phyloP scores from a whole-genome alignment of 1,140 invertebrate genomes.

The Apocrypta bakeri region DNA sequence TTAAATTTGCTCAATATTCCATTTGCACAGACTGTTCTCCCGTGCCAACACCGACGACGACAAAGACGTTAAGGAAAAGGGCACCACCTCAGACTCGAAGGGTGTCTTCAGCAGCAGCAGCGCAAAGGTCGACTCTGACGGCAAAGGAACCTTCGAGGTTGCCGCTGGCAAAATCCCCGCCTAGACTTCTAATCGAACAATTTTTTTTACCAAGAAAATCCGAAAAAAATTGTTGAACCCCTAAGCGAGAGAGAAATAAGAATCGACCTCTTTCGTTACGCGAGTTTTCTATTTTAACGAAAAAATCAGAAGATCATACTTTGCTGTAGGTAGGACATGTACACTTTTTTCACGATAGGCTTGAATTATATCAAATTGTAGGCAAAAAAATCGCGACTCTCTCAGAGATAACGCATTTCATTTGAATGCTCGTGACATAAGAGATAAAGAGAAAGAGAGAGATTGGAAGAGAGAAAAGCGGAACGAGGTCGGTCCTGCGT shows the following conservation, averaged over 20 bases:
- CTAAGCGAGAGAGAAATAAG: neutral
- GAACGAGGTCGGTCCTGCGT: constrained; percentile 6
- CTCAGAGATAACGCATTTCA: constrained; percentile 6
- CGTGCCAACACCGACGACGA: constrained; percentile 61
- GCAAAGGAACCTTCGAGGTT: constrained; percentile 68
- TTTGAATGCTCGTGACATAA: constrained; percentile 4
- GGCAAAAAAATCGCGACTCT: neutral
- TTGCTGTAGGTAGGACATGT: neutral
- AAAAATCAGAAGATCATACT: neutral
- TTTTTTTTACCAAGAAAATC: constrained; percentile 8
- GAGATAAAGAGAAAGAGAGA: neutral
- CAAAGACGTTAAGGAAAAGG: constrained; percentile 56
- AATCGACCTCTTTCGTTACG: neutral
- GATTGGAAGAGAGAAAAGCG: neutral
- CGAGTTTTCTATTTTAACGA: neutral
- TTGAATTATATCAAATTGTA: neutral
- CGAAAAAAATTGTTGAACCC: constrained; percentile 24
- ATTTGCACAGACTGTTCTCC: constrained; percentile 63
- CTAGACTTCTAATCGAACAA: neutral
- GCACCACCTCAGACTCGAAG: constrained; percentile 62
- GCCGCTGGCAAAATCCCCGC: constrained; percentile 67
- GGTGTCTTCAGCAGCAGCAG: constrained; percentile 69
- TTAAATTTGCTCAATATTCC: too few relatives aligned
- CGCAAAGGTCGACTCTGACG: constrained; percentile 61
- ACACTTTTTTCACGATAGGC: neutral